A percentile compares a stretch with the other conserved stretches of the same genome.
Evolutionary conservation across 2,797 vertebrate species (phyloP).

Genomic region (Platyrinchus mystaceus): DNA sequence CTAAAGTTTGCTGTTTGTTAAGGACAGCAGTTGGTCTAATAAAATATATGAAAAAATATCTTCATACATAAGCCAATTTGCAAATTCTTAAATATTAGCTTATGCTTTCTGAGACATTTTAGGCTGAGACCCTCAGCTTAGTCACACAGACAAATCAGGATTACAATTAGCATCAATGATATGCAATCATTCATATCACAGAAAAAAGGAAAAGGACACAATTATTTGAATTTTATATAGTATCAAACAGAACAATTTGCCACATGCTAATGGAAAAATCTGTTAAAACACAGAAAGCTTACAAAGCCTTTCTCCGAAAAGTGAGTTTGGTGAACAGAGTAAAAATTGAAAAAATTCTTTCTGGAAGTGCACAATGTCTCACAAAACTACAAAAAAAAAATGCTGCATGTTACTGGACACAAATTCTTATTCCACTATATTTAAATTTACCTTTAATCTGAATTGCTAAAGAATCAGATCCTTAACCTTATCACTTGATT

Average conservation of each 20-base stretch:
- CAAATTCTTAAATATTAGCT: neutral
- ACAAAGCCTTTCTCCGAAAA: neutral
- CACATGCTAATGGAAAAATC: neutral
- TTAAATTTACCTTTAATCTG: neutral
- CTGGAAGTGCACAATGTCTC: neutral
- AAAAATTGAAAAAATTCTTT: neutral
- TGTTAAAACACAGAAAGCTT: neutral
- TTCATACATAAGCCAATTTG: neutral
- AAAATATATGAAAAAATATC: neutral
- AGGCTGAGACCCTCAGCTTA: neutral
- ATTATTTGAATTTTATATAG: too few relatives aligned
- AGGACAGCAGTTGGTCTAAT: neutral
- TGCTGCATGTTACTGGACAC: neutral
- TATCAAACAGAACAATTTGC: too few relatives aligned
- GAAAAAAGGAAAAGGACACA: neutral
- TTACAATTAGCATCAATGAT: neutral
- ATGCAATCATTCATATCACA: neutral
- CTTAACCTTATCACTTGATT: neutral
- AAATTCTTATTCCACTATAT: neutral
- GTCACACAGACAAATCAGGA: neutral
- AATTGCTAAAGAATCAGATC: neutral
- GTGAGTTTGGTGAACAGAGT: neutral
- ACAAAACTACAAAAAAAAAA: neutral
- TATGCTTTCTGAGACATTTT: neutral
- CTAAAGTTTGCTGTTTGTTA: neutral